phyloP scores from a whole-genome alignment of 2,888 invertebrate genomes.

The Diarsia rubi region DNA sequence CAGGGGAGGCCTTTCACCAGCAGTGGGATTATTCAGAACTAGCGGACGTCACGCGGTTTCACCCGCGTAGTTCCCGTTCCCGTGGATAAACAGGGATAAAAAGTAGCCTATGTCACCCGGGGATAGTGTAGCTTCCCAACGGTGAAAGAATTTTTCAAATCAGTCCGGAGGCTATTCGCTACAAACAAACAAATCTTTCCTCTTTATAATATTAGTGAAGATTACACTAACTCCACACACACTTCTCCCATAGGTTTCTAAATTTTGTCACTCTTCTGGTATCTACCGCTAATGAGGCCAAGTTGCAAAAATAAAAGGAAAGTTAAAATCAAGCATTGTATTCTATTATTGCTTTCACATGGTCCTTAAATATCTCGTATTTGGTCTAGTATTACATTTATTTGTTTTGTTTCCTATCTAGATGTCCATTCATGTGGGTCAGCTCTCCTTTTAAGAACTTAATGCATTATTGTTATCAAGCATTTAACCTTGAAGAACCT shows the following conservation, averaged over 20 bases:
- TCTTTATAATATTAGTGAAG: too few species aligned
- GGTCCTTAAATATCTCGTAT: constrained; percentile 4
- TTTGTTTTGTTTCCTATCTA: constrained; percentile 18
- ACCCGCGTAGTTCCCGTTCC: too few species aligned
- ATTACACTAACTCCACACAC: too few species aligned
- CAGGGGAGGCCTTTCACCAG: too few species aligned
- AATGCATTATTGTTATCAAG: constrained; percentile 42
- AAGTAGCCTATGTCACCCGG: too few species aligned
- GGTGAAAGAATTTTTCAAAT: too few species aligned
- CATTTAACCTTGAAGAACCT: constrained; percentile 45
- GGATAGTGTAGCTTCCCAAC: too few species aligned
- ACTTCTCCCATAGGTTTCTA: neutral
- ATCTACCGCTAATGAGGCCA: neutral
- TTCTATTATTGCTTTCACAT: constrained; percentile 4
- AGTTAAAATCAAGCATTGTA: neutral
- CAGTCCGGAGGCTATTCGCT: too few species aligned
- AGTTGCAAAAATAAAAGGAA: neutral
- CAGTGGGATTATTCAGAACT: too few species aligned
- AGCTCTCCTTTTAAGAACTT: constrained; percentile 25
- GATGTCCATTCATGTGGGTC: constrained; percentile 17
- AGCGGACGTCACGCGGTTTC: too few species aligned
- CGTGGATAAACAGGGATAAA: too few species aligned
- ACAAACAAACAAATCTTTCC: too few species aligned
- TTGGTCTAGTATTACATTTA: constrained; percentile 30
- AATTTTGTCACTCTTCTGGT: neutral